phyloP scores from a whole-genome alignment of 2,888 invertebrate genomes.

The Phania funesta region DNA sequence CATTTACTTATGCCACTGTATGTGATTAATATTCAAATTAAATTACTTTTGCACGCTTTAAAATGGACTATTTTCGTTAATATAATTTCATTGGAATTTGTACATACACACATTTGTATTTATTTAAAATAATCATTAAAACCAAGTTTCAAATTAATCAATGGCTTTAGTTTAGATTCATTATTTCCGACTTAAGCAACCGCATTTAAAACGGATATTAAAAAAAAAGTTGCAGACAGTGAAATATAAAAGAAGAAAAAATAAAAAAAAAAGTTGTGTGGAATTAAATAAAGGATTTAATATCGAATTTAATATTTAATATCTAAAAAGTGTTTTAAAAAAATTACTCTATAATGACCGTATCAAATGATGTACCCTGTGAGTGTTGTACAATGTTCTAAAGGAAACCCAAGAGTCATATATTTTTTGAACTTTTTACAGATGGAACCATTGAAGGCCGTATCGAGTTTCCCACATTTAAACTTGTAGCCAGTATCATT shows the following conservation, averaged over 20 bases:
- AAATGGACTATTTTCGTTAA: background rate
- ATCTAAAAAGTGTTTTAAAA: background rate
- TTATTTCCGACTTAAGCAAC: background rate
- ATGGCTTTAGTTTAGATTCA: slow-evolving; percentile 33
- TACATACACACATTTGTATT: too few species aligned
- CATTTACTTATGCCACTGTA: background rate
- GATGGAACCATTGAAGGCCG: slow-evolving; percentile 42
- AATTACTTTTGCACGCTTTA: background rate
- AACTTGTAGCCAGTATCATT: slow-evolving; percentile 70
- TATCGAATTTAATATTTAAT: too few species aligned
- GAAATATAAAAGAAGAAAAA: background rate
- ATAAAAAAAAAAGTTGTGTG: background rate
- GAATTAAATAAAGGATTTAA: too few species aligned
- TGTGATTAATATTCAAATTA: slow-evolving; percentile 11
- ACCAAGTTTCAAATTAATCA: background rate
- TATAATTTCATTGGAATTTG: slow-evolving; percentile 10
- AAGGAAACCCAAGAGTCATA: background rate
- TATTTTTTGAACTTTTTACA: slow-evolving; percentile 45
- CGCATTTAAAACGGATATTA: background rate
- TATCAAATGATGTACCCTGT: slow-evolving; percentile 18
- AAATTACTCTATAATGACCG: slow-evolving; percentile 1
- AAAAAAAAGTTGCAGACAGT: background rate
- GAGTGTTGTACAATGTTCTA: background rate
- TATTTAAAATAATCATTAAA: slow-evolving; percentile 15
- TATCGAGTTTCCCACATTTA: slow-evolving; percentile 63